Evolutionary conservation across 2,113 vertebrate genomes (phyloP), one percentile per base, ranked within the genome.

Genomic region (Poeciliopsis prolifica): DNA sequence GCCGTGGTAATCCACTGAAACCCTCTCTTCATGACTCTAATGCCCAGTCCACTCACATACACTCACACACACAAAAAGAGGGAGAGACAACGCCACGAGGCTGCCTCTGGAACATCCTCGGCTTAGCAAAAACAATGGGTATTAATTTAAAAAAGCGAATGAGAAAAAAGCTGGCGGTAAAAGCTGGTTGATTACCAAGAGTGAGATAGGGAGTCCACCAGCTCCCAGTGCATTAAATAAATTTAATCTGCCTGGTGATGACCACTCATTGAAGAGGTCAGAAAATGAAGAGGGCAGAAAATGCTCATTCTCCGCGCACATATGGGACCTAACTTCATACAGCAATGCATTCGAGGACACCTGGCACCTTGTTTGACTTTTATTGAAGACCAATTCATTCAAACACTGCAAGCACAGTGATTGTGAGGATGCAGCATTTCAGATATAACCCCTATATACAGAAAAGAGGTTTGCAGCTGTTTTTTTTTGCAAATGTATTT

Each of bases 1-100:
- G 86, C 87, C 73, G 44, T 42, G 44, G 83, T 94, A 94, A 94
- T 95, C 89, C 90, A 86, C 85, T 81, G 84, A 91, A 93, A 92
- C 91, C 84, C 77, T 85, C 85, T 91, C 79, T 81, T 76, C 40
- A 69, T 72, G 79, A 85, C 68, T 88, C 71, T 82, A 81, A 89
- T 82, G 80, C 54, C 78, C 68, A 79, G 72, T 28, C 4, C 67
- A 24, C 15, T 33, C 76, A 65, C 67, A 26, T 66, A 48, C 67
- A 70, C 30, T 31, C 44, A 61, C 64, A 72, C 65, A 64, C 69
- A 72, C 63, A 63, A 9, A 58, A 9, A 58, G 51, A 58, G 51
- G 22, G 51, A 58, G 51, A 58, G 74, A 71, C 64, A 85, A 74
- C 73, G 77, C 85, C 40, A 74, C 67, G 68, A 87, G 85, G 79